These are phyloP conservation scores for Sebastes schlegelii DNA, from an alignment of 2,113 vertebrate species.

Conservation along the genomic window DNA sequence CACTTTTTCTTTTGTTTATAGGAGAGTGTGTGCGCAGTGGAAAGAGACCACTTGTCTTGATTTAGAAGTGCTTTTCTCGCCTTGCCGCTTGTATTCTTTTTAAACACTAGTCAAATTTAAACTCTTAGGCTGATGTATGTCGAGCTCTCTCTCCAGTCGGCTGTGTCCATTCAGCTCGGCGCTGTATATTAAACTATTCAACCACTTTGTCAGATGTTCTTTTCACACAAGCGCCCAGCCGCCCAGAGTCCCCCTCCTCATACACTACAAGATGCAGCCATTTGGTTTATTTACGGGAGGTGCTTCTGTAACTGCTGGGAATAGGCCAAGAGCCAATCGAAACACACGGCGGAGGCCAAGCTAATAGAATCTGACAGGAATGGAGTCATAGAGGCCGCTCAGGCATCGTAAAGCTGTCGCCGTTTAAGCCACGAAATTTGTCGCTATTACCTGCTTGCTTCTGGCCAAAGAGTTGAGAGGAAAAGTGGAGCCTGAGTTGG, in stretches of 20 bases:
- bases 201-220: constrained; percentile 61
- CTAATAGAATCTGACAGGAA: constrained; percentile 81
- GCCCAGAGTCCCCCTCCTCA: constrained; percentile 11
- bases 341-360: constrained; percentile 59
- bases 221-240: constrained; percentile 46
- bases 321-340: constrained; percentile 76
- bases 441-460: constrained; percentile 72
- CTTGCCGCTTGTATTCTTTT: constrained; percentile 45
- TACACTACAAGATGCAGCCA: constrained; percentile 68
- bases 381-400: constrained; percentile 73
- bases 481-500: constrained; percentile 16
- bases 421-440: constrained; percentile 77
- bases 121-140: constrained; percentile 51
- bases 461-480: constrained; percentile 31
- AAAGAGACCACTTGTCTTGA: constrained; percentile 71
- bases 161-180: constrained; percentile 41
- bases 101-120: constrained; percentile 68
- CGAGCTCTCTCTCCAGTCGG: constrained; percentile 41
- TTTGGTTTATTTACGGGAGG: constrained; percentile 80
- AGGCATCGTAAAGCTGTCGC: constrained; percentile 79
- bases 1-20: constrained; percentile 55
- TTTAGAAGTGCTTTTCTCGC: constrained; percentile 59
- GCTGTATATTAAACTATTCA: constrained; percentile 70
- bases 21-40: constrained; percentile 23
- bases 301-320: constrained; percentile 73